A percentile compares a stretch with the other conserved stretches of the same genome.
These are phyloP conservation scores for Percina caprodes DNA, from an alignment of 2,113 vertebrate species.

Conservation along the genomic window DNA sequence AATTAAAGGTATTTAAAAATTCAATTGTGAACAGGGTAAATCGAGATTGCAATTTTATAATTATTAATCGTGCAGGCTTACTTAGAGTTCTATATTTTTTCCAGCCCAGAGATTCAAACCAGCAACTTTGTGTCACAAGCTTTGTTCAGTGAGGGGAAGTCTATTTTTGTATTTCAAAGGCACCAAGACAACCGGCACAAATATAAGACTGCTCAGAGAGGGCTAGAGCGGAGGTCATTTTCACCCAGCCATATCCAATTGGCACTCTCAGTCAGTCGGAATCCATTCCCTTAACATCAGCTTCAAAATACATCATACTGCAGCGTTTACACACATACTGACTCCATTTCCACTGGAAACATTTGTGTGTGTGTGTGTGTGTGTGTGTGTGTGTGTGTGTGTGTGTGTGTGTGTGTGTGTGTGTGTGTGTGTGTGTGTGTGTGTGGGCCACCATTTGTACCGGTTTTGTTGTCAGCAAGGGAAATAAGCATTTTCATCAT, in stretches of 20 bases:
- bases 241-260: slow-evolving; percentile 58
- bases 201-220: slow-evolving; percentile 28
- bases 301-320: slow-evolving; percentile 55
- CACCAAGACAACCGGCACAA: slow-evolving; percentile 10
- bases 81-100: too few species aligned
- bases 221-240: slow-evolving; percentile 51
- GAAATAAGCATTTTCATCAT: slow-evolving; percentile 79
- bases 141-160: background rate
- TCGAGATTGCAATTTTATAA: too few species aligned
- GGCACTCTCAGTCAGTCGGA: slow-evolving; percentile 54
- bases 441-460: slow-evolving; percentile 59
- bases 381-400: slow-evolving; percentile 14
- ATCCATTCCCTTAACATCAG: slow-evolving; percentile 63
- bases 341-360: slow-evolving; percentile 58
- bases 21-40: too few species aligned
- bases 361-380: background rate
- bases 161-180: slow-evolving; percentile 12
- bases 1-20: too few species aligned
- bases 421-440: slow-evolving; percentile 11
- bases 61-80: too few species aligned
- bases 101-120: background rate
- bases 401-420: background rate
- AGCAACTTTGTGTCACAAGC: background rate
- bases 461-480: slow-evolving; percentile 74
- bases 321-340: slow-evolving; percentile 26